These are phyloP conservation scores for Notarius quadriscutis DNA, from an alignment of 2,113 vertebrate genomes.

Conservation along the genomic window DNA sequence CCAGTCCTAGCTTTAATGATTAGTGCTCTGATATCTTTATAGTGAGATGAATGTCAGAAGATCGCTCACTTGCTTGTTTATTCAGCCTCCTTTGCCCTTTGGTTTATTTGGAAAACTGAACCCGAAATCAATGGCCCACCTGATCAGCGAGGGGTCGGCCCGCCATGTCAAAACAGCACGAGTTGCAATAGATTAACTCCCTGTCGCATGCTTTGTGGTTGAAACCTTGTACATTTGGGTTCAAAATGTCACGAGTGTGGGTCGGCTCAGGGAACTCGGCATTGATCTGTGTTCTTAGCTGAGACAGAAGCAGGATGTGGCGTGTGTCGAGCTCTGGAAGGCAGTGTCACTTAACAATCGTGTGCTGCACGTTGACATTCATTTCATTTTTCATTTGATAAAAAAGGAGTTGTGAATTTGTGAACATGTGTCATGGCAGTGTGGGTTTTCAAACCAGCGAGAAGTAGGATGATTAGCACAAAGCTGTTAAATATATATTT, in stretches of 20 bases:
- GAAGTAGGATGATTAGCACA: not conserved
- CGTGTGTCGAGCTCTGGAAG: slow-evolving; percentile 2
- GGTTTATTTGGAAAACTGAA: slow-evolving; percentile 59
- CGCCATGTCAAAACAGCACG: slow-evolving; percentile 62
- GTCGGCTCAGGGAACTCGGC: slow-evolving; percentile 41
- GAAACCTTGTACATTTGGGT: slow-evolving; percentile 58
- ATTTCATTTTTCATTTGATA: not conserved
- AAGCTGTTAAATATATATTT: not conserved
- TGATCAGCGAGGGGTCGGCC: slow-evolving; percentile 49
- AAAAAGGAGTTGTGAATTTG: not conserved
- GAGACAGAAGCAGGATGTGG: not conserved
- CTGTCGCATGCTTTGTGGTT: slow-evolving; percentile 57
- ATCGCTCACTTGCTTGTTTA: slow-evolving; percentile 49
- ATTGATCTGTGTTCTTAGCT: slow-evolving; percentile 63
- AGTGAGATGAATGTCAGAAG: slow-evolving; percentile 15
- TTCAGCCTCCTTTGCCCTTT: slow-evolving; percentile 53
- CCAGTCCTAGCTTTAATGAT: slow-evolving; percentile 15
- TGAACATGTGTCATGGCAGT: not conserved
- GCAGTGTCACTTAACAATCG: not conserved
- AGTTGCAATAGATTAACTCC: slow-evolving; percentile 47
- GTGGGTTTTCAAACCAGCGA: not conserved
- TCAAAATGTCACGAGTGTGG: slow-evolving; percentile 57
- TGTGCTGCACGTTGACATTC: not conserved
- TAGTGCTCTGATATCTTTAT: not conserved
- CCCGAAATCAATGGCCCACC: slow-evolving; percentile 59